Conservation (phyloP, 2,797 vertebrate species). For the Acanthurus leucopareius region DNA sequence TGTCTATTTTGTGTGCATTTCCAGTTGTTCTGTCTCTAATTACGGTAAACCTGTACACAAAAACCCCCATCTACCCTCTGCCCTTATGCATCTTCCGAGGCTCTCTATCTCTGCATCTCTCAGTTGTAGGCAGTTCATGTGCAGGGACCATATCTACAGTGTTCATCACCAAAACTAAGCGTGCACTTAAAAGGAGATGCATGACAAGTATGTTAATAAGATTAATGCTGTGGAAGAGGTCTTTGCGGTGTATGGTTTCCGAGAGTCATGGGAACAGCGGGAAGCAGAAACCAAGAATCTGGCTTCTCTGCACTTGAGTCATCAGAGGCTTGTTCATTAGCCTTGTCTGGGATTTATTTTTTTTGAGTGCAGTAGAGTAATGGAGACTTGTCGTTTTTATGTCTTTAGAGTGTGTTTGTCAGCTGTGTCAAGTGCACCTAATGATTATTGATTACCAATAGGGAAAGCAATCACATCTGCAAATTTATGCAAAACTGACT, state of each 20-base stretch:
- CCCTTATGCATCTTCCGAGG: conserved; percentile 16
- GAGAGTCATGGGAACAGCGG: conserved; percentile 27
- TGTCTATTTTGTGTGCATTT: conserved; percentile 33
- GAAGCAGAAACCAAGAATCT: conserved; percentile 22
- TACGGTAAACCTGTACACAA: conserved; percentile 35
- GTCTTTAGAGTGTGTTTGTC: conserved; percentile 7
- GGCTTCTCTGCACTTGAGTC: conserved; percentile 8
- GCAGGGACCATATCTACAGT: conserved; percentile 45
- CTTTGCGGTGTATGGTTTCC: conserved; percentile 44
- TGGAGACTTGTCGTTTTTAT: conserved; percentile 7
- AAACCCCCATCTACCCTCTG: neutral
- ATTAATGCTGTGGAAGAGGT: conserved; percentile 47
- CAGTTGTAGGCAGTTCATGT: conserved; percentile 38
- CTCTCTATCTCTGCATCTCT: conserved; percentile 55
- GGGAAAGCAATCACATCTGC: neutral
- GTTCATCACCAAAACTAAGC: conserved; percentile 60
- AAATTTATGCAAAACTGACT: neutral
- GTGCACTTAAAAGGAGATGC: conserved; percentile 81
- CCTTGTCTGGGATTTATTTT: neutral
- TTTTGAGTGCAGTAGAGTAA: conserved; percentile 1
- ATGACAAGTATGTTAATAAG: conserved; percentile 76
- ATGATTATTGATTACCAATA: conserved; percentile 15
- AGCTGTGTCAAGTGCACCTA: neutral
- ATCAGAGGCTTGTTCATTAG: conserved; percentile 15
- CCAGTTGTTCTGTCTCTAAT: conserved; percentile 46